Conservation (phyloP, 2,888 invertebrate genomes). For the Rotaria sp. region DNA sequence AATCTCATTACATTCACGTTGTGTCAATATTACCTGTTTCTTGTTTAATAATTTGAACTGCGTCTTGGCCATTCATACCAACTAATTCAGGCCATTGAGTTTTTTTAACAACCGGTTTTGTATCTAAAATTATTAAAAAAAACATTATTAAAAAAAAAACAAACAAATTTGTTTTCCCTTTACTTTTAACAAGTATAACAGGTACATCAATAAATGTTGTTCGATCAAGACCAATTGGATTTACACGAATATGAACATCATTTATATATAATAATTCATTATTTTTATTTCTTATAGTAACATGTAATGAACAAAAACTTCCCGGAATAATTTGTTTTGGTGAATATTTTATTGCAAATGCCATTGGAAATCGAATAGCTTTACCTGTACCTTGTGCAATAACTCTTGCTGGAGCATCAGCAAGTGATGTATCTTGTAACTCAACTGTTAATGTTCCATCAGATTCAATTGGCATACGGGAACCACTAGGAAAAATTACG, state of each 20-base stretch:
- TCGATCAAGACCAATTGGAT: neutral
- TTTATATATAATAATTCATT: neutral
- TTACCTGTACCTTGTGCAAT: neutral
- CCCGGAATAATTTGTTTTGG: neutral
- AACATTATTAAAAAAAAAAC: neutral
- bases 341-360: neutral
- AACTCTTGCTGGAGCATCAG: neutral
- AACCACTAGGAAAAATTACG: neutral
- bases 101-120: neutral
- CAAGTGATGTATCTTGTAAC: neutral
- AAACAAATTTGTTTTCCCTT: neutral
- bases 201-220: constrained; percentile 12
- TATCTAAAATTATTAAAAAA: neutral
- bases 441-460: neutral
- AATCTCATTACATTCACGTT: neutral
- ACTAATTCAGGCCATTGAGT: neutral
- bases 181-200: neutral
- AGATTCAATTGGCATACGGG: neutral
- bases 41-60: neutral
- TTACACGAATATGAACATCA: neutral
- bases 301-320: neutral
- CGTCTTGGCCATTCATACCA: neutral
- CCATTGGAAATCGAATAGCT: neutral
- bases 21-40: neutral
- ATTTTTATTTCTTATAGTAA: neutral